A percentile compares a stretch with the other conserved stretches of the same genome.
phyloP scores from a whole-genome alignment of 2,888 invertebrate genomes.

The Dasysyrphus tricinctus region DNA sequence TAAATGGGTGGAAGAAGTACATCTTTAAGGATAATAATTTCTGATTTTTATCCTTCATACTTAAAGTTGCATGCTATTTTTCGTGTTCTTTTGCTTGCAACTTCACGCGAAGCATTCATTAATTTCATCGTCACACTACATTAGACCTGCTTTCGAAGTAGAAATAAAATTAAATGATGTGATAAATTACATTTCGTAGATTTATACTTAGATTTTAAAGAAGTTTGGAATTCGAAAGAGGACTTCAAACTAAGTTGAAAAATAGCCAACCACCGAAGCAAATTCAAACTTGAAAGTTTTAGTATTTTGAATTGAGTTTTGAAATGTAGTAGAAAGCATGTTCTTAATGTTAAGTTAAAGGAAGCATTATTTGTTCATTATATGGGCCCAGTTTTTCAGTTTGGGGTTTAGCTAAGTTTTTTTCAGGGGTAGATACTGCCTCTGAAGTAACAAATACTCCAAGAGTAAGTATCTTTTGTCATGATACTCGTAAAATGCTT shows the following conservation, averaged over 20 bases:
- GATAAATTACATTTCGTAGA: neutral
- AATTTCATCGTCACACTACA: neutral
- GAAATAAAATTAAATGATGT: neutral
- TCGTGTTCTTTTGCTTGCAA: neutral
- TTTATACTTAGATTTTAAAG: neutral
- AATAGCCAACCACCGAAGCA: neutral
- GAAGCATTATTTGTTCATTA: too few species aligned
- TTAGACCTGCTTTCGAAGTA: neutral
- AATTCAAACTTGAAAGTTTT: neutral
- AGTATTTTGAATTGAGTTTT: neutral
- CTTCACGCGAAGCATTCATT: neutral
- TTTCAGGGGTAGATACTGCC: too few species aligned
- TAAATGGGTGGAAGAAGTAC: conserved; percentile 1
- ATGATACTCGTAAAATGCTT: too few species aligned
- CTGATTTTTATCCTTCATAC: neutral
- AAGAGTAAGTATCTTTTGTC: too few species aligned
- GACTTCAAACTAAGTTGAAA: neutral
- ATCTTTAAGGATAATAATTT: neutral
- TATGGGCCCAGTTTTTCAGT: too few species aligned
- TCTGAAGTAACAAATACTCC: too few species aligned
- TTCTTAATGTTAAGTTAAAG: too few species aligned
- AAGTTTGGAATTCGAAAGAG: neutral
- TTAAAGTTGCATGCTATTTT: neutral
- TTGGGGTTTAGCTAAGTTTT: too few species aligned
- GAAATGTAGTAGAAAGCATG: too few species aligned